Evolutionary conservation across 2,113 vertebrate genomes (phyloP).

Genomic region (Asarcornis scutulata): DNA sequence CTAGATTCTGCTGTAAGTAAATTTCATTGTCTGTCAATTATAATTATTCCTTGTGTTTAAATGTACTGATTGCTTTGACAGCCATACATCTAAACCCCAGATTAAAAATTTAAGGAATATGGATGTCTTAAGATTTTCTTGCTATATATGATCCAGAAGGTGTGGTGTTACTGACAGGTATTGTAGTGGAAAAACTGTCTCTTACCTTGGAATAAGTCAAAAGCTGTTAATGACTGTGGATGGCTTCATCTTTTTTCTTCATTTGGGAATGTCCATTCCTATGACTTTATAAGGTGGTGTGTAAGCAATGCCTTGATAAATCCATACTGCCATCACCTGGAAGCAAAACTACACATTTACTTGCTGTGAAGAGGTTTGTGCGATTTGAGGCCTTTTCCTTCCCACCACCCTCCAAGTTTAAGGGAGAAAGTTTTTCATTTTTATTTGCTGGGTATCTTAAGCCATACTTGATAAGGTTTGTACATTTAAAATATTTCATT

Average conservation of each 20-base stretch:
- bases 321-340: neutral
- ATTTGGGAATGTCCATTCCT: neutral
- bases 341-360: neutral
- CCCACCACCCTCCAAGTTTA: rapidly evolving
- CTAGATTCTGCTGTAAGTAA: neutral
- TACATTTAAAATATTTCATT: neutral
- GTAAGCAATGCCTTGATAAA: neutral
- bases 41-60: neutral
- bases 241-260: neutral
- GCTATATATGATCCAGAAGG: neutral
- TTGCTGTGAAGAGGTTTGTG: neutral
- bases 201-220: neutral
- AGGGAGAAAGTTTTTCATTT: neutral
- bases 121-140: neutral
- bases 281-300: neutral
- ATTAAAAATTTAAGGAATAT: neutral
- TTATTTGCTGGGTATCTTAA: neutral
- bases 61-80: neutral
- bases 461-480: neutral
- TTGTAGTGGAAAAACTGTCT: neutral
- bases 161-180: too few species aligned
- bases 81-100: neutral
- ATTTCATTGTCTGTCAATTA: neutral
- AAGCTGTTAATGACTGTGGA: neutral
- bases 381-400: neutral